These are phyloP conservation scores for Zapus hudsonius DNA, from an alignment of 2,113 vertebrate genomes.

Conservation along the genomic window DNA sequence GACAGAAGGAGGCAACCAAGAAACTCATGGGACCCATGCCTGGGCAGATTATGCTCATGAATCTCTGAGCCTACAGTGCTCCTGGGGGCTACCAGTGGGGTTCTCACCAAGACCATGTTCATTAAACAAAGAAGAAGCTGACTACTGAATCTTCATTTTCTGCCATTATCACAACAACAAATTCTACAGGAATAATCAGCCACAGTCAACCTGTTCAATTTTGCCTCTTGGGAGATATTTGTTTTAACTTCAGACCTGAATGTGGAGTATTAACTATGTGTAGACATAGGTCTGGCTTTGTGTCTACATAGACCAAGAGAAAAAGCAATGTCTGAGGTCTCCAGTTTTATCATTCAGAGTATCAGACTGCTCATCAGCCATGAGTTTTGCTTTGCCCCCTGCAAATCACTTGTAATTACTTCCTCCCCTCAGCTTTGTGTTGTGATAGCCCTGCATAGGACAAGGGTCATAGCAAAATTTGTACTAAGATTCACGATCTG, in stretches of 20 bases:
- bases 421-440: background rate
- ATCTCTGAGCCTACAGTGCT: background rate
- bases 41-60: rapidly evolving
- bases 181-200: background rate
- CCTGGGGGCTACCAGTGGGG: background rate
- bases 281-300: background rate
- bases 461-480: background rate
- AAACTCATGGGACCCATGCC: background rate
- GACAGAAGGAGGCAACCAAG: background rate
- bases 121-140: rapidly evolving
- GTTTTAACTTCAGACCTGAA: background rate
- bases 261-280: background rate
- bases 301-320: background rate
- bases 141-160: background rate
- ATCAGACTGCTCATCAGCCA: background rate
- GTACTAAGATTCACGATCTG: background rate
- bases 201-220: too few species aligned
- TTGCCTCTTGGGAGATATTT: background rate
- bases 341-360: background rate
- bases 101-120: background rate
- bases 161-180: background rate
- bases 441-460: background rate
- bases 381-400: background rate
- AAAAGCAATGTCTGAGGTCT: background rate
- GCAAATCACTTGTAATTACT: background rate